Evolutionary conservation across 2,113 vertebrate genomes (phyloP).

Genomic region (Phasianus colchicus): DNA sequence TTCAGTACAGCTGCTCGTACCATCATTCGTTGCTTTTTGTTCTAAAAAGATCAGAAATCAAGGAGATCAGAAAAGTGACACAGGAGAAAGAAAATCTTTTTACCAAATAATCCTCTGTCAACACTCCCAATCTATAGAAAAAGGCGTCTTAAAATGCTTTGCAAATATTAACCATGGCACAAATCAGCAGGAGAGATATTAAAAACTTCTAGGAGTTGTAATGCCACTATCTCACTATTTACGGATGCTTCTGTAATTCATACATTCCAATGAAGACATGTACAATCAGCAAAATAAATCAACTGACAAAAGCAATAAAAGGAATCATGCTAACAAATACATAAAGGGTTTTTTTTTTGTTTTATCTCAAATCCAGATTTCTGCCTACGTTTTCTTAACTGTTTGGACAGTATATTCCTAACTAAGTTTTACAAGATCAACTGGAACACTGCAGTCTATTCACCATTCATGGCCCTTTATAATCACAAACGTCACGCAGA

Average conservation of each 20-base stretch:
- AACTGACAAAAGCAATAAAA: background rate
- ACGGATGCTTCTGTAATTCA: background rate
- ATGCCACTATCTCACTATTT: background rate
- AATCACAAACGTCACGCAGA: background rate
- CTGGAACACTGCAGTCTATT: background rate
- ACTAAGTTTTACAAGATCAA: background rate
- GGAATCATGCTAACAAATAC: background rate
- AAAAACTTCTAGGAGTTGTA: background rate
- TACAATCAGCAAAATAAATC: background rate
- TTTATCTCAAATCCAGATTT: background rate
- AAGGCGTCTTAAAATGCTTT: background rate
- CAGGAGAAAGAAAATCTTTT: background rate
- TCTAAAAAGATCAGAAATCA: slow-evolving; percentile 75
- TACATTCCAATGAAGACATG: background rate
- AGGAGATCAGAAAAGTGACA: background rate
- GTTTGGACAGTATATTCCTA: background rate
- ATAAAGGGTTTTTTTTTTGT: background rate
- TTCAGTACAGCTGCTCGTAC: slow-evolving; percentile 97
- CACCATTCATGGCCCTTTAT: background rate
- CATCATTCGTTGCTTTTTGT: slow-evolving; percentile 99
- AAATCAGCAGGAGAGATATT: background rate
- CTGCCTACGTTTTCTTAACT: background rate
- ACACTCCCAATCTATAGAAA: background rate
- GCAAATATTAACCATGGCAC: background rate
- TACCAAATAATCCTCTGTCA: background rate